Base-by-base conservation (phyloP, 2,797 vertebrate genomes). In the Periophthalmus magnuspinnatus region DNA sequence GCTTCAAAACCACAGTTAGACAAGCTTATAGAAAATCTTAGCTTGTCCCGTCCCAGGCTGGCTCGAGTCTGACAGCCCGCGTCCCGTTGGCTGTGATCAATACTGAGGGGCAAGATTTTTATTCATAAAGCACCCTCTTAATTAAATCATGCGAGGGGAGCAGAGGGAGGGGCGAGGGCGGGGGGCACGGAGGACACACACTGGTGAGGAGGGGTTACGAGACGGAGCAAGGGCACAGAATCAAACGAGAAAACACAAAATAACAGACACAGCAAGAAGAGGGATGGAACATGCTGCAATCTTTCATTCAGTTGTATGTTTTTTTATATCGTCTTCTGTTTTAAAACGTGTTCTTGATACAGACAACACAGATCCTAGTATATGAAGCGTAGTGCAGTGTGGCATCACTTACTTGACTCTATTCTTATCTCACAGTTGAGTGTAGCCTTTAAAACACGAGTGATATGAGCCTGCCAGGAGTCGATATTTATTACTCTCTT, bases 41-140 rank as follows among this genome's bases (percentile, higher is more conserved):
- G 81, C 55, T 82, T 16, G 67, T 81, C 71, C 75, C 13, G 58
- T 76, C 81, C 70, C 82, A 77, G 75, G 70, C 78, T 10, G 71
- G 81, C 80, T 73, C 0, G 14, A 70, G 59, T 85, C 62, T 64
- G 41, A 48, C 62, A 84, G 88, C 88, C 89, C 83, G 79, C 74
- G 79, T 86, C 72, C 72, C 67, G 54, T 88, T 83, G 75, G 62
- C 69, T 89, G 91, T 96, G 95, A 98, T 98, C 96, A 96, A 97
- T 97, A 96, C 94, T 80, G 91, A 93, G 78, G 80, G 79, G 82
- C 74, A 94, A 96, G 96, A 96, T 97, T 97, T 97, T 95, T 96
- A 97, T 98, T 97, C 96, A 97, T 97, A 97, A 95, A 96, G 93
- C 90, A 80, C 84, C 79, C 79, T 94, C 93, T 95, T 97, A 96